Percentiles rank a stretch among this genome's conserved stretches.
These are phyloP conservation scores for Meghimatium bilineatum DNA, from an alignment of 2,888 invertebrate species.

Conservation along the genomic window DNA sequence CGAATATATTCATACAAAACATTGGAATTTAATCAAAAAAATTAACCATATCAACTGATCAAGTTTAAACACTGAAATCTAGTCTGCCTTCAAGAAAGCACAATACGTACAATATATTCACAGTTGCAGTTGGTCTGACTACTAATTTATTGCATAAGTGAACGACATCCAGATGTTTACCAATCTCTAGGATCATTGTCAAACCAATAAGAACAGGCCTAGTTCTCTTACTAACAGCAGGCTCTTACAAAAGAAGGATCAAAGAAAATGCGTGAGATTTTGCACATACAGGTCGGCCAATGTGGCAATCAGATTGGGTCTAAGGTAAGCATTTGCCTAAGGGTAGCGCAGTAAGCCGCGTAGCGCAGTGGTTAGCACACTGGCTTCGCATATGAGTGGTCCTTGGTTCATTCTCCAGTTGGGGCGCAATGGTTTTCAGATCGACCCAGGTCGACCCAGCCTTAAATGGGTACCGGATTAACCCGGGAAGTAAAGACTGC, in stretches of 20 bases:
- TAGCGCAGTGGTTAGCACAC: no score
- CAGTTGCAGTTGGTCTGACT: background rate
- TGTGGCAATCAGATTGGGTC: conserved; percentile 51
- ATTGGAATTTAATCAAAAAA: background rate
- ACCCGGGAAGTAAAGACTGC: no score
- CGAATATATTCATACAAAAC: background rate
- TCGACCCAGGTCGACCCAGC: no score
- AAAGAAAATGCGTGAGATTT: conserved; percentile 44
- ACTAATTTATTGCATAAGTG: background rate
- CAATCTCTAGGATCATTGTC: background rate
- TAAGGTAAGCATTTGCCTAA: conserved; percentile 38
- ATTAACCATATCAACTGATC: background rate
- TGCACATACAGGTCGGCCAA: conserved; percentile 51
- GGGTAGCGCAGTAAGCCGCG: no score
- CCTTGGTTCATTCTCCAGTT: no score
- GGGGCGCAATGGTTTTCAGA: no score
- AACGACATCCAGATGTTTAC: background rate
- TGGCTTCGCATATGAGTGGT: no score
- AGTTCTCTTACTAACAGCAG: background rate
- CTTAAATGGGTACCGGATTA: no score
- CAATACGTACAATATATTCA: background rate
- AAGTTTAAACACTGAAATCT: background rate
- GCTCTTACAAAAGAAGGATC: background rate
- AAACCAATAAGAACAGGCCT: conserved; percentile 17
- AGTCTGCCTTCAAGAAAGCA: background rate